These are phyloP conservation scores for Meliscaeva auricollis DNA, from an alignment of 2,888 invertebrate genomes.

Conservation along the genomic window DNA sequence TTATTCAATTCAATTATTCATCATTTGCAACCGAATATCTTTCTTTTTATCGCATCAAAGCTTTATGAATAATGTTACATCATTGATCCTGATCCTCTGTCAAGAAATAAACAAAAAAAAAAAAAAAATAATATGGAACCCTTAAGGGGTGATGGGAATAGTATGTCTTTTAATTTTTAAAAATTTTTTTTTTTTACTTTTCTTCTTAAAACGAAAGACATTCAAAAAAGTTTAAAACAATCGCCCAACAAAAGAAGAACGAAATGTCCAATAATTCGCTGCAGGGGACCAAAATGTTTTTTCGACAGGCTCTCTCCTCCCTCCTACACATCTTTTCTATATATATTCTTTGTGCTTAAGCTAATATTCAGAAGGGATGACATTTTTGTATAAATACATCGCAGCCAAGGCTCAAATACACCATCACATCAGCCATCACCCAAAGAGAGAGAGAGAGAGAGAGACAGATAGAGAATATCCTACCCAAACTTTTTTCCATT, in stretches of 20 bases:
- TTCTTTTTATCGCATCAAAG: conserved; percentile 7
- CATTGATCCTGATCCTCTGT: conserved; percentile 11
- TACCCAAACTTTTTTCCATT: conserved; percentile 7
- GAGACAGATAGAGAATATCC: no score
- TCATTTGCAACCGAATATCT: conserved; percentile 11
- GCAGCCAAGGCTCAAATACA: not conserved
- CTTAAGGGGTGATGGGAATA: not conserved
- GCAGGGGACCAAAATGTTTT: conserved; percentile 29
- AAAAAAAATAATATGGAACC: not conserved
- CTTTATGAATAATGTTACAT: conserved; percentile 16
- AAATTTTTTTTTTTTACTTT: not conserved
- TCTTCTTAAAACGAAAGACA: conserved; percentile 6
- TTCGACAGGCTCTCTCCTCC: conserved; percentile 2
- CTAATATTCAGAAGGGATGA: conserved; percentile 50
- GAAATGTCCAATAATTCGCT: conserved; percentile 48
- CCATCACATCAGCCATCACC: not conserved
- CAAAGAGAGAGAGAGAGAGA: no score
- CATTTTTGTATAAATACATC: not conserved
- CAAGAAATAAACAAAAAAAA: not conserved
- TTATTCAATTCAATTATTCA: conserved; percentile 12
- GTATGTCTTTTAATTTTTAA: conserved; percentile 1
- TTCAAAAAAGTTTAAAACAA: conserved; percentile 40
- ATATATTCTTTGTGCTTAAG: not conserved
- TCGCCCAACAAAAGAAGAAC: not conserved
- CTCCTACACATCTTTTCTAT: no score